Evolutionary conservation across 2,888 invertebrate species (phyloP), one percentile per base, ranked within the genome.

Genomic region (Chironomus riparius): DNA sequence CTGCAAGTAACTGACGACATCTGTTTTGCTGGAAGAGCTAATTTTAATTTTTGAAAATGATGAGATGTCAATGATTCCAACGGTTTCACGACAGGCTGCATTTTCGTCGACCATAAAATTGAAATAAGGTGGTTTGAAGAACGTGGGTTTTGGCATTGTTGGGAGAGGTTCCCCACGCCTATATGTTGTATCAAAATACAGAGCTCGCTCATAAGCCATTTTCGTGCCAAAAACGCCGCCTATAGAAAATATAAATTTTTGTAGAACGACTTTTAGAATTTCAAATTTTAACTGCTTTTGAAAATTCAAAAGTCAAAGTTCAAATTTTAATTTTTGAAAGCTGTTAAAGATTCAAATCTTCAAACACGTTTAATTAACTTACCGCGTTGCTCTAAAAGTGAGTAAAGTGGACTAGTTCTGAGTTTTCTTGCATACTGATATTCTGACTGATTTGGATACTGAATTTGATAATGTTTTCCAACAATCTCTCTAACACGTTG

Each of bases 61-160:
- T 61, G 91, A 91, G 90, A 92, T 91, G 80, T 92, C 92, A 78
- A 92, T 90, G 74, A 92, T 86, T 73, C 91, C 91, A 65, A 92
- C 91, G n/a, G 90, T 88, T 83, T 91, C 90, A 73, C 89, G 83
- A 80, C 92, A 92, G 0, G 91, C 91, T 80, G 87, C 85, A 83
- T 90, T 91, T 82, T 92, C 92, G 79, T 89, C 87, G 78, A 86
- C 85, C 82, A 91, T 89, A 79, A 87, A 88, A 78, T 89, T 88
- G 80, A 90, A 89, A 83, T 91, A 92, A 77, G 85, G 85, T 4
- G 91, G 91, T 80, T 90, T 90, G 78, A 88, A 88, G 82, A 89
- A 91, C 71, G 88, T 88, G 50, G 88, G 88, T 47, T 83, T 82
- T 1, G 88, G 87, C 87, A 88, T 87, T 79, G 84, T 79, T 56